Percentiles rank a stretch among this genome's conserved stretches.
These are phyloP conservation scores for Aspidiotus rigidus DNA, from an alignment of 2,888 invertebrate genomes.

Conservation along the genomic window DNA sequence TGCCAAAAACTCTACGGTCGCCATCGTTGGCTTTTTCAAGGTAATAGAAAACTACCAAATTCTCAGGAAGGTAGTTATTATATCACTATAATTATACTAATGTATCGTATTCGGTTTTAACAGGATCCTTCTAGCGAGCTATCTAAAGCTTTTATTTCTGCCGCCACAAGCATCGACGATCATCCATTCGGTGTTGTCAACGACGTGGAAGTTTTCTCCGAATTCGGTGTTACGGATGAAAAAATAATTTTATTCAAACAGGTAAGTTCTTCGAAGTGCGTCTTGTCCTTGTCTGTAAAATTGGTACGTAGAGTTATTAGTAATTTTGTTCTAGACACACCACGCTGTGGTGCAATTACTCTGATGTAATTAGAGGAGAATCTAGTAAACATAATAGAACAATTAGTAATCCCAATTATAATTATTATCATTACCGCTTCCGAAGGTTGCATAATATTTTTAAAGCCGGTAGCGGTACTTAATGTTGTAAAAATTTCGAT, in stretches of 20 bases:
- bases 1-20: slow-evolving; percentile 69
- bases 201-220: slow-evolving; percentile 65
- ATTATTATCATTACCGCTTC: no score
- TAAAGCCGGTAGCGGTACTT: no score
- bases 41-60: slow-evolving; percentile 40
- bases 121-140: slow-evolving; percentile 43
- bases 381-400: no score
- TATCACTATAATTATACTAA: not conserved
- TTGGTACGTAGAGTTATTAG: no score
- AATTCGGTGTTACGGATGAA: slow-evolving; percentile 52
- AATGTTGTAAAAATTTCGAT: no score
- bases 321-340: no score
- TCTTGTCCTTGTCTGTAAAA: no score
- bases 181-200: slow-evolving; percentile 78
- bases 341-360: no score
- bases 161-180: slow-evolving; percentile 75
- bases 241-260: slow-evolving; percentile 84
- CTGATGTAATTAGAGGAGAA: no score
- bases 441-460: no score
- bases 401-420: no score
- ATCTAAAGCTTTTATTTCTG: slow-evolving; percentile 74
- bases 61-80: no score
- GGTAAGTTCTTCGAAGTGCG: slow-evolving; percentile 47
- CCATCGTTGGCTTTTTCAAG: slow-evolving; percentile 82
- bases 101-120: not conserved